Base-by-base conservation (phyloP, 2,888 invertebrate genomes). In the Callosobruchus maculatus region DNA sequence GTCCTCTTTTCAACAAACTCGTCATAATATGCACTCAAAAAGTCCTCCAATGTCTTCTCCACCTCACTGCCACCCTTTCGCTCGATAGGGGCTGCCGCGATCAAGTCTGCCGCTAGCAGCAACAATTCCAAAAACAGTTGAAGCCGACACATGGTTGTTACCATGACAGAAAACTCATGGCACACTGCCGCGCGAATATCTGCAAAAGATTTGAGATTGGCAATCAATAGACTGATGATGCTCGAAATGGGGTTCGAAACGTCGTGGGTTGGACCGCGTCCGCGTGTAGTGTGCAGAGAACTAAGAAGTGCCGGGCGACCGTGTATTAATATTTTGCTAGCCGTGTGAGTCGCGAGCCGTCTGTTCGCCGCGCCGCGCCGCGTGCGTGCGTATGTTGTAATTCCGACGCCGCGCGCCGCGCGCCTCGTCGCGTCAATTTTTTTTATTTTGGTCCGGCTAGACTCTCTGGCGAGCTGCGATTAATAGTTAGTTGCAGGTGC, bases 361-460 rank as follows among this genome's bases (percentile, higher is more conserved):
- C 71, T 74, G 76, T 74, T n/a, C n/a, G n/a, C n/a, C n/a, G n/a
- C n/a, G n/a, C n/a, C n/a, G n/a, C n/a, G n/a, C n/a, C n/a, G n/a
- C 74, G 75, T 75, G 73, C 72, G 72, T 73, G 72, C 74, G 77
- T 77, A 76, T 78, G 49, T 9, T 30, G 30, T 30, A 30, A 30
- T 30, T 30, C 9, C 30, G 30, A 30, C 30, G 30, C 9, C 30
- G 30, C 30, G 30, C 30, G 30, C 30, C 30, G 30, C 9, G 30
- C n/a, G n/a, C n/a, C n/a, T n/a, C n/a, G n/a, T n/a, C n/a, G n/a
- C 3, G 69, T 69, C 22, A 22, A 69, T 78, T 78, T 78, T 77
- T 77, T 78, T 75, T 70, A 79, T 77, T 74, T 74, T 74, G 73
- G 72, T 73, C 71, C 67, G 77, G 71, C 79, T 79, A 79, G 78